phyloP scores from a whole-genome alignment of 1,140 invertebrate genomes.

The Rhagoletis pomonella region DNA sequence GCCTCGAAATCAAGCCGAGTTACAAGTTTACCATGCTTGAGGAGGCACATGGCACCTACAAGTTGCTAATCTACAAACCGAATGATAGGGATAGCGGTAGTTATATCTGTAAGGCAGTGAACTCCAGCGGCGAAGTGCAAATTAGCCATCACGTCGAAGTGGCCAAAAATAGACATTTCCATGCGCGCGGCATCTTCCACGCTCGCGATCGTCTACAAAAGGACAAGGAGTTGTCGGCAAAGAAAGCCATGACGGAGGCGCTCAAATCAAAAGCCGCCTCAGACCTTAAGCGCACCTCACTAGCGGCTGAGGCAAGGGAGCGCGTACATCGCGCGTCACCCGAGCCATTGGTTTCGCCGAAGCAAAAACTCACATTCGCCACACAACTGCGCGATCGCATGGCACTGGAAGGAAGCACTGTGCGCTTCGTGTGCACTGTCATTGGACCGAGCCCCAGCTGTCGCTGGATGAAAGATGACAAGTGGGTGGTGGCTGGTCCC shows the following conservation, averaged over 20 bases:
- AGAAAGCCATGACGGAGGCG: conserved; percentile 67
- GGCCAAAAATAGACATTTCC: conserved; percentile 69
- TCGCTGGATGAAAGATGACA: conserved; percentile 89
- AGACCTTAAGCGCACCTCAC: conserved; percentile 67
- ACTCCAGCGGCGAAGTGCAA: conserved; percentile 80
- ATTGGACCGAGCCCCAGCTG: conserved; percentile 86
- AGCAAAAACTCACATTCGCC: conserved; percentile 79
- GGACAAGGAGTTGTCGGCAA: conserved; percentile 67
- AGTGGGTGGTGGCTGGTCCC: conserved; percentile 69
- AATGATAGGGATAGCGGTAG: conserved; percentile 77
- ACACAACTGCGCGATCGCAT: conserved; percentile 87
- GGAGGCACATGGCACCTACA: conserved; percentile 72
- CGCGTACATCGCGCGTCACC: conserved; percentile 64
- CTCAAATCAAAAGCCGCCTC: conserved; percentile 68
- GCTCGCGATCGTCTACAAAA: conserved; percentile 67
- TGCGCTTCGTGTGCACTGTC: conserved; percentile 89
- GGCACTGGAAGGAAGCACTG: conserved; percentile 82
- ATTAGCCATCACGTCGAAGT: conserved; percentile 70
- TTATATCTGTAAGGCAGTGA: conserved; percentile 80
- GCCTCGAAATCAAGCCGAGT: conserved; percentile 69
- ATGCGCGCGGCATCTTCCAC: conserved; percentile 71
- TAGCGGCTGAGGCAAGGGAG: conserved; percentile 64
- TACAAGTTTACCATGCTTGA: conserved; percentile 73
- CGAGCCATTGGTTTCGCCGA: conserved; percentile 67
- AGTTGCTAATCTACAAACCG: conserved; percentile 79